Evolutionary conservation across 2,888 invertebrate species (phyloP).

Genomic region (Caenorhabditis afra): DNA sequence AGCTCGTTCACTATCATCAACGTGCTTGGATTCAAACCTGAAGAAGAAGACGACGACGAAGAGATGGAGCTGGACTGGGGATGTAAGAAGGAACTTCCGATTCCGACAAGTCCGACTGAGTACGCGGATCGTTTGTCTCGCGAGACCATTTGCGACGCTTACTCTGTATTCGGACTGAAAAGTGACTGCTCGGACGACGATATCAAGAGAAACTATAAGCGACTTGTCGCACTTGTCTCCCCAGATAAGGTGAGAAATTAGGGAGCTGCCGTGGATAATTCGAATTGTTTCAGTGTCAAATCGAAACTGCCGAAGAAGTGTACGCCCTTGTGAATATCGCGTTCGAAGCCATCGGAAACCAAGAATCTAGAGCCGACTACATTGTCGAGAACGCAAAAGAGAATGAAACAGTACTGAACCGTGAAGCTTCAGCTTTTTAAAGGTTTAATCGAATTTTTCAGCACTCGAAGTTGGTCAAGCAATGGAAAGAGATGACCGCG

Average conservation of each 20-base stretch:
- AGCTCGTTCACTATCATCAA: constrained; percentile 15
- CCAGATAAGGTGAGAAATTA: constrained; percentile 87
- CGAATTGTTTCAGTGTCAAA: constrained; percentile 44
- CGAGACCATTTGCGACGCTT: constrained; percentile 90
- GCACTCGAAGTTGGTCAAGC: constrained; percentile 52
- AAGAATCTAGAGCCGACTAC: constrained; percentile 83
- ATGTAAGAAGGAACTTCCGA: constrained; percentile 30
- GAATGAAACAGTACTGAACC: constrained; percentile 18
- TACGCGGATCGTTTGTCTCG: constrained; percentile 93
- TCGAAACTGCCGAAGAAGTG: constrained; percentile 91
- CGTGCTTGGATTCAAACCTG: constrained; percentile 11
- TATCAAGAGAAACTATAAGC: constrained; percentile 93
- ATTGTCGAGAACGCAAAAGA: constrained; percentile 26
- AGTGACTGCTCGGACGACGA: constrained; percentile 93
- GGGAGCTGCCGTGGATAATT: background rate
- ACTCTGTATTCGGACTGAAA: constrained; percentile 91
- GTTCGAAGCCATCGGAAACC: constrained; percentile 94
- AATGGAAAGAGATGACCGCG: constrained; percentile 52
- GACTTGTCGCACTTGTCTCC: constrained; percentile 94
- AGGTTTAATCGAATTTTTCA: constrained; percentile 42
- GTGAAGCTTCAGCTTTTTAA: background rate
- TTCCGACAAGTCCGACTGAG: constrained; percentile 86
- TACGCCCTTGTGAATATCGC: constrained; percentile 96
- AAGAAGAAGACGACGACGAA: constrained; percentile 5
- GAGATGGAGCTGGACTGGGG: constrained; percentile 41